Base-by-base conservation (phyloP, 2,797 vertebrate genomes). In the Gymnothorax reevesii region DNA sequence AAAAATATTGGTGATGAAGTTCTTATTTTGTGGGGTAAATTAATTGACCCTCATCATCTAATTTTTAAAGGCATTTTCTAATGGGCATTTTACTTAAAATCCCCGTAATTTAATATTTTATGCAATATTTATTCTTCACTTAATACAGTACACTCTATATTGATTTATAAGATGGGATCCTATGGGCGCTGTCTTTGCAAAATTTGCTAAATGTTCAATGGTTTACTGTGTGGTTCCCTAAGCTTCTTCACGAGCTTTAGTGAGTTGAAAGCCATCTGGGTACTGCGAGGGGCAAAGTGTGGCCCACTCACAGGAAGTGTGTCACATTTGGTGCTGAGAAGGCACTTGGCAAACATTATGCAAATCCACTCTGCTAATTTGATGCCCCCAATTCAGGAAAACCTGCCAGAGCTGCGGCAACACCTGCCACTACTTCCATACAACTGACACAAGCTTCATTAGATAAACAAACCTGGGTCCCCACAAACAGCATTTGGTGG, bases 391-490 rank as follows among this genome's bases (percentile, higher is more conserved):
- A 54, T 80, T 55, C 77, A 55, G 52, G 52, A 55, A 77, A 80
- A 55, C 52, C 77, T 55, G 77, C 77, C 73, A 49, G 12, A n/a
- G 77, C 22, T 80, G n/a, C 77, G 20, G 52, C 20, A 80, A 80
- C 77, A 80, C 77, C 77, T 80, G 77, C 77, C 52, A 55, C 77
- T 4, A 2, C 17, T 80, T 80, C 17, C 7, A 55, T 49, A 52
- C 52, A 20, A 55, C 20, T 15, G 49, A 80, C 77, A 80, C 20
- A 80, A 52, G 52, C 77, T 80, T 96, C 95, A 94, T 95, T 96
- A 95, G 94, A 94, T 94, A 94, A 95, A 95, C 93, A 95, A 95
- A 95, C 93, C 94, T 91, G 92, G 94, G 91, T 93, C 90, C 88
- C 89, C 88, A 86, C 95, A 95, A 95, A 80, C 95, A 92, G 92